Base-by-base conservation (phyloP, 1,140 invertebrate genomes). In the Gryllus bimaculatus region DNA sequence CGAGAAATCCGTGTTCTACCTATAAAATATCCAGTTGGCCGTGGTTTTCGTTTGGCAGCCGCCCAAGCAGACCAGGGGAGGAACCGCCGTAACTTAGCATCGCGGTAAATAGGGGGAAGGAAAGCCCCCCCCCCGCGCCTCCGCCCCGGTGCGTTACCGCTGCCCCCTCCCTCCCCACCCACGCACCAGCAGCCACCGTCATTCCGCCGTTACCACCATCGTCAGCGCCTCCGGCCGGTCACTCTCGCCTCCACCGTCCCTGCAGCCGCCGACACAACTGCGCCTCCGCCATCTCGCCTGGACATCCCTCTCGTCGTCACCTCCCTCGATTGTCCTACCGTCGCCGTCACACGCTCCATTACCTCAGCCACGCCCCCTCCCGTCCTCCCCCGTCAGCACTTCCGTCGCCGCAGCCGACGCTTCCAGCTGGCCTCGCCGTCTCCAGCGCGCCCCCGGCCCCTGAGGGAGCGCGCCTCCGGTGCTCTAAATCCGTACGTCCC, bases 21-120 rank as follows among this genome's bases (percentile, higher is more conserved):
- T 66, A 66, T 66, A 66, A 66, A 66, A 66, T 66, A 66, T 18
- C 54, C 54, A 66, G 54, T 66, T 66, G 54, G 54, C 54, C 54
- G 54, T 66, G 54, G 54, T 66, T 66, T 66, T 66, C 54, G 54
- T 66, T 66, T 66, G 54, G 54, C 54, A 13, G 10, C 54, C 54
- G 18, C 18, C 54, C 54, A 66, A 66, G 10, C 54, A 66, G 10
- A 66, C 54, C 10, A 66, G 54, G 54, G 18, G 54, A 66, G 54
- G 54, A 66, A 2, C 10, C 10, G 54, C 18, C 54, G 54, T 66
- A 66, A 66, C 54, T 66, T 66, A 10, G 18, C 54, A 66, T 66
- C 54, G 54, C 18, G 54, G 54, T 66, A 66, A 66, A 66, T 66
- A 66, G 54, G 18, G 54, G 54, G 54, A 66, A 66, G 54, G 54